A percentile compares a stretch with the other conserved stretches of the same genome.
These are phyloP conservation scores for Heliconius charithonia DNA, from an alignment of 2,888 invertebrate genomes.

Conservation along the genomic window DNA sequence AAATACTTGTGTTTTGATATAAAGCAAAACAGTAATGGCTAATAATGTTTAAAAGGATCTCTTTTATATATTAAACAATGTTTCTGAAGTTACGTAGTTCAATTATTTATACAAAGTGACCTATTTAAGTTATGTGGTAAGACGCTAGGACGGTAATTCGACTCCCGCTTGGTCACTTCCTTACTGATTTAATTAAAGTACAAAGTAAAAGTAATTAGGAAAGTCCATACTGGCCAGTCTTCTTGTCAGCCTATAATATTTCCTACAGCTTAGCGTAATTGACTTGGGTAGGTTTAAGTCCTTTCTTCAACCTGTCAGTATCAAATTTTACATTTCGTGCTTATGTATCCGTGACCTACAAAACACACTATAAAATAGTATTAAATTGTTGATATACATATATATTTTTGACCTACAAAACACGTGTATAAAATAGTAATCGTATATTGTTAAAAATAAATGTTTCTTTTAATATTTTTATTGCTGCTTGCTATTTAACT, in stretches of 20 bases:
- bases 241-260: not conserved
- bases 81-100: not conserved
- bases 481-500: not conserved
- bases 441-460: not conserved
- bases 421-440: not conserved
- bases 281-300: conserved; percentile 6
- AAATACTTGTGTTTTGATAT: not conserved
- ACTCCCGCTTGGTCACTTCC: conserved; percentile 3
- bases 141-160: not conserved
- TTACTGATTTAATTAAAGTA: conserved; percentile 17
- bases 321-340: not conserved
- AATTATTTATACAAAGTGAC: conserved; percentile 18
- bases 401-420: not conserved
- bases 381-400: not conserved
- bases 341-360: not conserved
- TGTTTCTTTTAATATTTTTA: not conserved
- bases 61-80: not conserved
- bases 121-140: not conserved
- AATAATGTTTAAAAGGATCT: not conserved
- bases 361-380: not conserved
- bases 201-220: conserved; percentile 10
- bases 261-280: conserved; percentile 22
- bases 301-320: conserved; percentile 2
- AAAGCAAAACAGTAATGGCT: too few relatives aligned
- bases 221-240: not conserved